Conservation (phyloP, 2,797 vertebrate genomes). For the Tapirus indicus region DNA sequence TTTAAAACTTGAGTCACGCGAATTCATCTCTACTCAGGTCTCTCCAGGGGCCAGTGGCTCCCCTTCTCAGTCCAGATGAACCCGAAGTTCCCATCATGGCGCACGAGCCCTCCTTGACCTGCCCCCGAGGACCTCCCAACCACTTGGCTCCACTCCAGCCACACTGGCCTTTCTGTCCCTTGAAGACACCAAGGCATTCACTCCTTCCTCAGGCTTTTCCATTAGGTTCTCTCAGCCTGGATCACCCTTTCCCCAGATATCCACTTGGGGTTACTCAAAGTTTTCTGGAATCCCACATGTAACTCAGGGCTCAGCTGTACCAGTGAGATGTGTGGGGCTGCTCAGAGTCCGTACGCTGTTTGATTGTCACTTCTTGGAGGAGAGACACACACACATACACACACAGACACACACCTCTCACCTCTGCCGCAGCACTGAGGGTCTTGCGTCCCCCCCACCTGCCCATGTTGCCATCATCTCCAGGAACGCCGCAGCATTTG, state of each 20-base stretch:
- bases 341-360: background rate
- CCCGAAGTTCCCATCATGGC: fast-evolving
- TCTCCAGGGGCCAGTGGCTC: background rate
- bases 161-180: background rate
- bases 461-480: fast-evolving
- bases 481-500: conserved; percentile 90
- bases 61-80: background rate
- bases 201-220: background rate
- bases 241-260: background rate
- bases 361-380: fast-evolving
- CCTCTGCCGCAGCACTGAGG: background rate
- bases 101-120: background rate
- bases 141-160: background rate
- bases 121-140: fast-evolving
- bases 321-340: fast-evolving
- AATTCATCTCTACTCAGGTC: background rate
- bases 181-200: fast-evolving
- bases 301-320: background rate
- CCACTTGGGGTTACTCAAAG: background rate
- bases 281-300: background rate
- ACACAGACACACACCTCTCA: fast-evolving
- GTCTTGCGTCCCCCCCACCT: background rate
- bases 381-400: fast-evolving
- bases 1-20: background rate
- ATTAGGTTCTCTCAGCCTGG: background rate